Percentiles rank a stretch among this genome's conserved stretches.
phyloP scores from a whole-genome alignment of 2,888 invertebrate species.

The Acrocyrtus sp. region DNA sequence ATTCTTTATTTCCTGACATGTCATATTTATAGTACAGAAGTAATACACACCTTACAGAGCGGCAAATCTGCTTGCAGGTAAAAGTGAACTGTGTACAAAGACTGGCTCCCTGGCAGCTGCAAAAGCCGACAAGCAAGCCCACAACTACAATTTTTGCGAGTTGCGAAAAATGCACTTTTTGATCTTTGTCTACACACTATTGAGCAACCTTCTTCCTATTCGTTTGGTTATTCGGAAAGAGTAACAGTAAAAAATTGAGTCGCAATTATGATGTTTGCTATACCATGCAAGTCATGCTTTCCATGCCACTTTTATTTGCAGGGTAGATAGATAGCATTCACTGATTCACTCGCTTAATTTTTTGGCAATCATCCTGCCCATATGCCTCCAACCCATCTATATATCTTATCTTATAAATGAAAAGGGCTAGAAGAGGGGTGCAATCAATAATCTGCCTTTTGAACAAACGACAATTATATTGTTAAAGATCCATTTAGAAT shows the following conservation, averaged over 20 bases:
- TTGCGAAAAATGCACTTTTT: slow-evolving; percentile 33
- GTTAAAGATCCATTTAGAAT: neutral
- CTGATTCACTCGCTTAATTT: neutral
- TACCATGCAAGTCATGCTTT: neutral
- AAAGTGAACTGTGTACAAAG: no score
- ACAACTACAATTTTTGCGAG: slow-evolving; percentile 17
- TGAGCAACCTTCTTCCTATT: neutral
- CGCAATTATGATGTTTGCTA: neutral
- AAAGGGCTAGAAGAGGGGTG: neutral
- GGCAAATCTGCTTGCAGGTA: no score
- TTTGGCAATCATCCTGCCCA: neutral
- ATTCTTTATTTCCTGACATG: slow-evolving; percentile 21
- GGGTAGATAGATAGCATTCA: neutral
- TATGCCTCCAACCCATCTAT: neutral
- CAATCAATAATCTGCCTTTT: neutral
- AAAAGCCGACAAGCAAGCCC: neutral
- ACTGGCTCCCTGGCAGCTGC: neutral
- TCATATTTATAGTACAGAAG: neutral
- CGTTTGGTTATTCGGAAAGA: neutral
- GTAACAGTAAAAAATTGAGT: neutral
- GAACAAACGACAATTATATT: neutral
- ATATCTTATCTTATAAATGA: neutral
- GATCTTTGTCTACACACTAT: slow-evolving; percentile 4
- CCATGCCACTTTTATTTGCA: neutral
- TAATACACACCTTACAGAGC: neutral